phyloP scores from a whole-genome alignment of 2,888 invertebrate species.

The Hirtodrosophila cameraria region DNA sequence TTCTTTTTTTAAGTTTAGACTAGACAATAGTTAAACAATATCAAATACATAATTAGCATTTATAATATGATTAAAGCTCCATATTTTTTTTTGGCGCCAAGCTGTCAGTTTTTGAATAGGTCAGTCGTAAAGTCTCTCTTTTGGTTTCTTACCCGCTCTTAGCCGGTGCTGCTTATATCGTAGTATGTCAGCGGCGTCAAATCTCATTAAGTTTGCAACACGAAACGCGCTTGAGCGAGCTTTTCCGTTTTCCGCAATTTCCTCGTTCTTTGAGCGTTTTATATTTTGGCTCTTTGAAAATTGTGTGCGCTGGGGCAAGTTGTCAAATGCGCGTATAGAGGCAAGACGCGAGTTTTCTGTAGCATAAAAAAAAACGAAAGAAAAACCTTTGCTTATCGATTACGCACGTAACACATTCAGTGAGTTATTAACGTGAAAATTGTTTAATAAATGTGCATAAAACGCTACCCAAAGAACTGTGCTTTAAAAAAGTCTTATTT shows the following conservation, averaged over 20 bases:
- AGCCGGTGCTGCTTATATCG: slow-evolving; percentile 32
- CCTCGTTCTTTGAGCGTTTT: slow-evolving; percentile 53
- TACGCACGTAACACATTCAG: slow-evolving; percentile 71
- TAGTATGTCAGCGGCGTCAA: slow-evolving; percentile 54
- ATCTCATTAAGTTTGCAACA: slow-evolving; percentile 65
- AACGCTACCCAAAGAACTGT: background rate
- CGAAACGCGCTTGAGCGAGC: slow-evolving; percentile 75
- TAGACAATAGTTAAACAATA: too few relatives aligned
- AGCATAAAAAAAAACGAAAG: background rate
- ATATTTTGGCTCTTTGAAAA: slow-evolving; percentile 40
- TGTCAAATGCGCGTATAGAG: slow-evolving; percentile 73
- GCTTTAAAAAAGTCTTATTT: background rate
- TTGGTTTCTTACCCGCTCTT: slow-evolving; percentile 22
- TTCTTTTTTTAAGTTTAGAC: too few relatives aligned
- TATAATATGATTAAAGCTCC: background rate
- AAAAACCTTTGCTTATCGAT: slow-evolving; percentile 73
- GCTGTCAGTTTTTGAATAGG: slow-evolving; percentile 4
- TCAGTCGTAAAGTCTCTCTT: slow-evolving; percentile 39
- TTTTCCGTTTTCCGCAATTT: slow-evolving; percentile 68
- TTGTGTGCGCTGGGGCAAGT: slow-evolving; percentile 47
- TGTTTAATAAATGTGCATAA: slow-evolving; percentile 33
- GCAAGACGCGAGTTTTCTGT: slow-evolving; percentile 61
- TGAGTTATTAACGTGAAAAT: slow-evolving; percentile 22
- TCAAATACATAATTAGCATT: too few relatives aligned
- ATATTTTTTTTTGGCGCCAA: slow-evolving; percentile 24